Percentiles rank a stretch among this genome's conserved stretches.
These are phyloP conservation scores for Strigamia transsilvanica DNA, from an alignment of 2,888 invertebrate genomes.

Conservation along the genomic window DNA sequence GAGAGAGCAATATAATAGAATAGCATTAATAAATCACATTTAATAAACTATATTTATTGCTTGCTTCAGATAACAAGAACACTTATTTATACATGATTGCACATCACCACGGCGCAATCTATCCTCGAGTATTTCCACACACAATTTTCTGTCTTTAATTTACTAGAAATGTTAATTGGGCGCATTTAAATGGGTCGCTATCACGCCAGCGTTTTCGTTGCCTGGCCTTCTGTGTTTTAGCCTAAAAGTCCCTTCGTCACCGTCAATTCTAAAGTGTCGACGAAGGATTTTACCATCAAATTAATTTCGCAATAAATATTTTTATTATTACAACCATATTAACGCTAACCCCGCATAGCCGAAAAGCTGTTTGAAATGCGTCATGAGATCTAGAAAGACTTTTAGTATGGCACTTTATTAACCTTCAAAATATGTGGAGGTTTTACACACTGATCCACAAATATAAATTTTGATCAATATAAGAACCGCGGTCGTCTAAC, in stretches of 20 bases:
- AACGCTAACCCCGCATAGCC: too few species aligned
- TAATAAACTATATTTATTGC: neutral
- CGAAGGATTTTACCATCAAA: too few species aligned
- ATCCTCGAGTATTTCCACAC: neutral
- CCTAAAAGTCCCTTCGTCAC: too few species aligned
- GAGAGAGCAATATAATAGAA: neutral
- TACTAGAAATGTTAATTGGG: too few species aligned
- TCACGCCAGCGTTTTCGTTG: too few species aligned
- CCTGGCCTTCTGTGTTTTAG: too few species aligned
- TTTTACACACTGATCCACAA: neutral
- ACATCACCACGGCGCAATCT: neutral
- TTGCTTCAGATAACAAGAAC: neutral
- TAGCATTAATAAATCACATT: neutral
- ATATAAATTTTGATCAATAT: conserved; percentile 3
- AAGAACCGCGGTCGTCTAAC: neutral
- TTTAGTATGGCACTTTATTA: neutral
- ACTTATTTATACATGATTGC: neutral
- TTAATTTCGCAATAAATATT: too few species aligned
- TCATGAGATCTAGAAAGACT: neutral
- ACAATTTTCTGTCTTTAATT: too few species aligned
- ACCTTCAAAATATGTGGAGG: neutral
- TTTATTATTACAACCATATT: too few species aligned
- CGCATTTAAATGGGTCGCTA: too few species aligned
- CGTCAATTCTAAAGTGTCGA: too few species aligned
- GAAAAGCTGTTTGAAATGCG: neutral